Evolutionary conservation across 64 coral and sea anemone genomes (phyloP).

Genomic region (Pachyseris speciosa): DNA sequence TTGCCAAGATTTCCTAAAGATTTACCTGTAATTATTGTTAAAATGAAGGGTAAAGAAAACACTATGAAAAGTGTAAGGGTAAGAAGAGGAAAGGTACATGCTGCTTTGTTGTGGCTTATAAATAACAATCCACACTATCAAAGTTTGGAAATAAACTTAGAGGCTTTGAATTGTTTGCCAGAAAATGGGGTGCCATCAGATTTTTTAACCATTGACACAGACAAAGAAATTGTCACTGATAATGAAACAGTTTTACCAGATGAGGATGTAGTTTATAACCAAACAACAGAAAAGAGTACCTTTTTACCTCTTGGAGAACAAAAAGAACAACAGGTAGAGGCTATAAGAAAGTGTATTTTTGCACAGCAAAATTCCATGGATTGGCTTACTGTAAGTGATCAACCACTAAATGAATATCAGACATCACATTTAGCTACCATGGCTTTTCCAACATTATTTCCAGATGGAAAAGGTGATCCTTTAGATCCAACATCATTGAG

Average conservation of each 20-base stretch:
- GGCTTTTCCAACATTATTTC: slow-evolving; percentile 49
- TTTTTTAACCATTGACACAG: slow-evolving; percentile 10
- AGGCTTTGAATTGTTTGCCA: slow-evolving; percentile 1
- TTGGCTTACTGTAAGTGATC: neutral
- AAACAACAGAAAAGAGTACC: slow-evolving; percentile 38
- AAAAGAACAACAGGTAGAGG: slow-evolving; percentile 53
- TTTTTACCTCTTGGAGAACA: slow-evolving; percentile 65
- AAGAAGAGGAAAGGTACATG: slow-evolving; percentile 9
- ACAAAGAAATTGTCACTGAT: neutral
- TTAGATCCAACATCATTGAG: neutral
- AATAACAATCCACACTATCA: slow-evolving; percentile 28
- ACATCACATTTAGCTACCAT: slow-evolving; percentile 11
- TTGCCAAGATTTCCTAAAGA: slow-evolving; percentile 21
- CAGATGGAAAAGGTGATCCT: slow-evolving; percentile 42
- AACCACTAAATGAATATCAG: slow-evolving; percentile 43
- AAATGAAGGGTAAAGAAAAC: slow-evolving; percentile 30
- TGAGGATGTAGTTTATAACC: slow-evolving; percentile 32
- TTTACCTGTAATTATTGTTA: slow-evolving; percentile 13
- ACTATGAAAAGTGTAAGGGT: slow-evolving; percentile 49
- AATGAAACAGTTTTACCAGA: slow-evolving; percentile 7
- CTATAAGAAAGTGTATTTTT: neutral
- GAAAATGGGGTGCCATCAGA: slow-evolving; percentile 21
- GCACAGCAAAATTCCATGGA: slow-evolving; percentile 2
- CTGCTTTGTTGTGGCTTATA: slow-evolving; percentile 6
- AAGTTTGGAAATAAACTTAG: slow-evolving; percentile 16